A percentile compares a stretch with the other conserved stretches of the same genome.
These are phyloP conservation scores for Drosophila sturtevanti DNA, from an alignment of 1,140 invertebrate species.

Conservation along the genomic window DNA sequence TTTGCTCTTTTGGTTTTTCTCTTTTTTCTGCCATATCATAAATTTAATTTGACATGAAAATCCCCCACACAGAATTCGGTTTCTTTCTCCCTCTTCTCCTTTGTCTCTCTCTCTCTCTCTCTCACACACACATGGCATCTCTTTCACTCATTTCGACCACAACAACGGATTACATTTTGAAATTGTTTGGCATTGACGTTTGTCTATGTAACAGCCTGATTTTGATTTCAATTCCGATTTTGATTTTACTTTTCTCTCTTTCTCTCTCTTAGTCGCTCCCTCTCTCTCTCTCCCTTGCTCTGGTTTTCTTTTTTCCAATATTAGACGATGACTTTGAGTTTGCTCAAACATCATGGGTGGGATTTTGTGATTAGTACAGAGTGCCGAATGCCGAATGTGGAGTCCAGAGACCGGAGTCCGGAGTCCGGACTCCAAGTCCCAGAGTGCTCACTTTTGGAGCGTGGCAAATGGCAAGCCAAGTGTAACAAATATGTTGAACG, in stretches of 20 bases:
- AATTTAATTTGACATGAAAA: constrained; percentile 82
- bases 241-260: not conserved
- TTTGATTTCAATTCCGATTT: not conserved
- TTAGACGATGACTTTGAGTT: constrained; percentile 79
- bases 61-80: constrained; percentile 48
- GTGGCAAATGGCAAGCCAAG: constrained; percentile 32
- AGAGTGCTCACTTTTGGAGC: constrained; percentile 8
- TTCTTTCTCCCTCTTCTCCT: constrained; percentile 49
- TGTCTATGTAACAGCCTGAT: not conserved
- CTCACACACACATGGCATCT: constrained; percentile 12
- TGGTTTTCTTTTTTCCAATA: constrained; percentile 63
- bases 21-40: constrained; percentile 78
- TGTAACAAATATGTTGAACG: constrained; percentile 66
- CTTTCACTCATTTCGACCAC: constrained; percentile 38
- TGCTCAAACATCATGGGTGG: constrained; percentile 67
- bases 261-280: too few relatives aligned
- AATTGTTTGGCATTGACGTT: constrained; percentile 68
- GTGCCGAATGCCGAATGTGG: constrained; percentile 34
- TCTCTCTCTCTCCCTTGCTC: not conserved
- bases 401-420: constrained; percentile 14
- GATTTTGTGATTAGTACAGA: constrained; percentile 71
- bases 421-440: not conserved
- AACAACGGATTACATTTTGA: constrained; percentile 77
- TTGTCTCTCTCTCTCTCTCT: constrained; percentile 21
- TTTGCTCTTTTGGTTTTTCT: constrained; percentile 16